A percentile compares a stretch with the other conserved stretches of the same genome.
Evolutionary conservation across 2,888 invertebrate genomes (phyloP).

Genomic region (Sesia apiformis): DNA sequence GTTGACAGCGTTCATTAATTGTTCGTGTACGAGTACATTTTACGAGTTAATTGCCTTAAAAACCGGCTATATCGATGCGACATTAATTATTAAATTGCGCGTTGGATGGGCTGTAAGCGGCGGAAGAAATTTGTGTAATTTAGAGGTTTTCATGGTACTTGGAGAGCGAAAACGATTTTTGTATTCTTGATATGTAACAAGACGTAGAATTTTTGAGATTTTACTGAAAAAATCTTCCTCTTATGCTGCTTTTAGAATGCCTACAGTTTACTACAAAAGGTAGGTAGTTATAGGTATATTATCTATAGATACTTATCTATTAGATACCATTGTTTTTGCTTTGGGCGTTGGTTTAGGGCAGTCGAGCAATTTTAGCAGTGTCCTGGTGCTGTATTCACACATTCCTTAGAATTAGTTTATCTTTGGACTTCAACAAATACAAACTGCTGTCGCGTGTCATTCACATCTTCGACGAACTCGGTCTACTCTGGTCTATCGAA

Average conservation of each 20-base stretch:
- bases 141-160: constrained; percentile 16
- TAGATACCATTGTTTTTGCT: not conserved
- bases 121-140: constrained; percentile 32
- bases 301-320: not conserved
- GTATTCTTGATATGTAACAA: constrained; percentile 15
- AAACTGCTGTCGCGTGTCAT: no score
- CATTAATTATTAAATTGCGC: constrained; percentile 43
- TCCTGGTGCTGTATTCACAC: no score
- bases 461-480: no score
- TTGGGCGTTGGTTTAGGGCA: no score
- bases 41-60: constrained; percentile 27
- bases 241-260: not conserved
- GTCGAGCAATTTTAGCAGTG: no score
- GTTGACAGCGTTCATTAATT: constrained; percentile 21
- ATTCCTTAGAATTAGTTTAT: no score
- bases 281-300: no score
- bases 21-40: constrained; percentile 4
- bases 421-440: no score
- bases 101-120: constrained; percentile 48
- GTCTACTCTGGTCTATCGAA: no score
- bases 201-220: constrained; percentile 11
- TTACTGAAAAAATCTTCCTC: not conserved
- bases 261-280: not conserved
- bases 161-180: constrained; percentile 13
- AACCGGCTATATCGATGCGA: constrained; percentile 35